A percentile compares a stretch with the other conserved stretches of the same genome.
Evolutionary conservation across 2,888 invertebrate species (phyloP).

Genomic region (Eupithecia insigniata): DNA sequence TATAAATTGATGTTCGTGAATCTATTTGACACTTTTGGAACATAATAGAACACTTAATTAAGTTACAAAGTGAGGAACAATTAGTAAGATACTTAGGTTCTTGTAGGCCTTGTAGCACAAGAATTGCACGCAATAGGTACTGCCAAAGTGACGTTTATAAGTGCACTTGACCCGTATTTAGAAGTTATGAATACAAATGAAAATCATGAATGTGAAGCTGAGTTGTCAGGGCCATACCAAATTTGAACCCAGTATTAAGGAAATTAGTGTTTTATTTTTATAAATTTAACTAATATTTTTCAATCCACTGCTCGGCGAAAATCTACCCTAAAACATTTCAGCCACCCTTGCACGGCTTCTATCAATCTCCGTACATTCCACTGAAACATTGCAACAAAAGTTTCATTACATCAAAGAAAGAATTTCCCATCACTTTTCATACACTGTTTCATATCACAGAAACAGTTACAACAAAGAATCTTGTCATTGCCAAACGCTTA

Average conservation of each 20-base stretch:
- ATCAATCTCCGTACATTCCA: not conserved
- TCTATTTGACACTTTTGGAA: too few relatives aligned
- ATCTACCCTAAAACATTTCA: not conserved
- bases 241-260: not conserved
- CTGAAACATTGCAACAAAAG: not conserved
- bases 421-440: not conserved
- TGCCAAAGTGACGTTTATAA: too few relatives aligned
- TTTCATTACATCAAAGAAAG: conserved; percentile 1
- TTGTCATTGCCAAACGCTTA: conserved; percentile 7
- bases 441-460: not conserved
- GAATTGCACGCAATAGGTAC: too few relatives aligned
- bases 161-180: too few relatives aligned
- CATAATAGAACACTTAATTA: too few relatives aligned
- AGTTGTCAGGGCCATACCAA: not conserved
- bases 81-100: too few relatives aligned
- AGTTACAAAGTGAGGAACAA: too few relatives aligned
- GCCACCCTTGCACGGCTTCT: not conserved
- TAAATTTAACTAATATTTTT: not conserved
- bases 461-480: conserved; percentile 16
- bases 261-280: not conserved
- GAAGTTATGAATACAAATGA: too few relatives aligned
- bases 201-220: not conserved
- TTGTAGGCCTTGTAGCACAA: too few relatives aligned
- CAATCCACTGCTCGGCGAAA: too few relatives aligned
- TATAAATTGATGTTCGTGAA: too few relatives aligned